These are phyloP conservation scores for Melanotaenia boesemani DNA, from an alignment of 2,797 vertebrate species.

Conservation along the genomic window DNA sequence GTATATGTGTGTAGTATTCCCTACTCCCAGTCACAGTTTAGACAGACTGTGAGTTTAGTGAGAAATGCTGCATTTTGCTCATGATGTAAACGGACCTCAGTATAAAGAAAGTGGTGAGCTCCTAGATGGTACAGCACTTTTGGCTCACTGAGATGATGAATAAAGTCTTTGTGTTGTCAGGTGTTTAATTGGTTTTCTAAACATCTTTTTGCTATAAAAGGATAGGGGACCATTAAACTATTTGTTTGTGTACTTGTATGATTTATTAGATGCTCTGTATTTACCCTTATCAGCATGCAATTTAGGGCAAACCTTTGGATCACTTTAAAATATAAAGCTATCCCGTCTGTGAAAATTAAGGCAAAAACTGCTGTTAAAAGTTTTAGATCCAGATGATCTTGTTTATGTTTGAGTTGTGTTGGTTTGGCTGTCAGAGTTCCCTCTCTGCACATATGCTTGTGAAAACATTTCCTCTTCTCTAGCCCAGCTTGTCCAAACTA, in stretches of 20 bases:
- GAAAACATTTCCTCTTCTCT: neutral
- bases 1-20: no score
- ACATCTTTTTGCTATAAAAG: neutral
- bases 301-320: constrained; percentile 5
- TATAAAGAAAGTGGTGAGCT: neutral
- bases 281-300: neutral
- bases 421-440: neutral
- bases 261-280: neutral
- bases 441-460: neutral
- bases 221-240: neutral
- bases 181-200: constrained; percentile 23
- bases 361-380: neutral
- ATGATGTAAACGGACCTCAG: neutral
- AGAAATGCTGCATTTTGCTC: neutral
- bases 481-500: constrained; percentile 14
- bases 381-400: neutral
- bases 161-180: no score
- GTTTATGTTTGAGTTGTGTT: neutral
- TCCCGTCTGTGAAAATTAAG: constrained; percentile 2
- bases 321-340: constrained; percentile 16
- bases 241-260: neutral
- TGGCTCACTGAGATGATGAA: no score
- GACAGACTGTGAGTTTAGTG: no score
- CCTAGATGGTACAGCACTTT: neutral
- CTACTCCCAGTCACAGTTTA: no score